Evolutionary conservation across 2,113 vertebrate species (phyloP), one percentile per base, ranked within the genome.

Genomic region (Chloroceryle aenea): DNA sequence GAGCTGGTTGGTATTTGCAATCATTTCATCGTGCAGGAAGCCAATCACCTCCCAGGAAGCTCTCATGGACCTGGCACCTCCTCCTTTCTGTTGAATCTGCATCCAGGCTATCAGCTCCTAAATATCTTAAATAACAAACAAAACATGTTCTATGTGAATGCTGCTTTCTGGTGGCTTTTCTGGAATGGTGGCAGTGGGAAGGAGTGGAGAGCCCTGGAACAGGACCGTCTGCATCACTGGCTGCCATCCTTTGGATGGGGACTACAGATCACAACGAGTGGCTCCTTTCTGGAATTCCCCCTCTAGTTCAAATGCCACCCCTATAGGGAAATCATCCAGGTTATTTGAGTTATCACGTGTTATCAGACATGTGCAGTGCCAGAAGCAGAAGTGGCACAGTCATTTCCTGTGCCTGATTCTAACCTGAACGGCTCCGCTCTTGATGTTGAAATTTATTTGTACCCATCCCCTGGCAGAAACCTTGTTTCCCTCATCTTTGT

Each of bases 181-280:
- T 25, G 52, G 52, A 26, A 6, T 3, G 14, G 21, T 5, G 4
- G 52, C 2, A 4, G 8, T 2, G 10, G 55, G 42, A 62, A 83
- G 52, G 15, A 76, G 48, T 4, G 0, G 47, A 0, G 4, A 40
- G 36, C 1, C 2, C 7, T n/a, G 76, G 36, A 34, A 78, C 1
- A 6, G 61, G 87, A 78, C 40, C 59, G 19, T 43, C 64, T 1
- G 75, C 72, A 16, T 66, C 11, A 0, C n/a, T 36, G 36, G 32
- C 62, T 69, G 42, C 36, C 50, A 9, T 42, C 2, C 2, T 8
- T 0, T 0, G 84, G 50, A 36, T 18, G 40, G 36, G 53, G 52
- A 53, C 32, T 6, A 2, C 0, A 3, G 63, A 7, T 32, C 1
- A 14, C 14, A 4, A n/a, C 66, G 10, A 55, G 29, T 0, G 0